Evolutionary conservation across 64 coral and sea anemone species (phyloP), one percentile per base, ranked within the genome.

Genomic region (Hydrozoanthus tunicans): DNA sequence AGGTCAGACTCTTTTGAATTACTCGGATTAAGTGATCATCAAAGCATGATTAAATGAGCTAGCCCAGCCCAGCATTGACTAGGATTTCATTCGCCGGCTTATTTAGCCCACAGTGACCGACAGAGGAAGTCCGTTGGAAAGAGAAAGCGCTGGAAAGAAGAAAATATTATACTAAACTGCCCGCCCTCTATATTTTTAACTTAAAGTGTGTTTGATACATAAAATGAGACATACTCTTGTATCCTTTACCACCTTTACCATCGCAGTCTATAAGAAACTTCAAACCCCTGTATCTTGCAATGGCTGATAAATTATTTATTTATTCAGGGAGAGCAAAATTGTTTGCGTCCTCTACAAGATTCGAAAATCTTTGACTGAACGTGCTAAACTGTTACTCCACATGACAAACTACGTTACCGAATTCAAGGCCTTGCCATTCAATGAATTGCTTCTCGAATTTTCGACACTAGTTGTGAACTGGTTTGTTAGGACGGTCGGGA

Each of bases 21-120:
- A 62, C 73, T 75, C 73, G 57, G 6, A 73, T 74, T 75, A 88
- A 75, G 68, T 74, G 56, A 60, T 73, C 12, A 73, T 60, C 55
- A 59, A 57, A 69, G 74, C 24, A 72, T 6, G 6, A 88, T 88
- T 88, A 27, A 55, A 43, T 88, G 13, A 88, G 68, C 27, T 70
- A 15, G 84, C 84, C 84, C 20, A 52, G 55, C 53, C 84, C 83
- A 58, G 14, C 83, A 86, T 15, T 86, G 52, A 2, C 25, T 72
- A 23, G n/a, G 6, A 52, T 14, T 43, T 43, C 32, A 43, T 43
- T 43, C 32, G 32, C 2, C 32, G 5, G 5, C 79, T 59, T 13
- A 7, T 25, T 58, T 26, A 20, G 17, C 13, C 15, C 56, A 62
- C 3, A 25, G 15, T 81, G n/a, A 32, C 58, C 58, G 13, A 62